Conservation (phyloP, 2,797 vertebrate species). For the Sarcoramphus papa region DNA sequence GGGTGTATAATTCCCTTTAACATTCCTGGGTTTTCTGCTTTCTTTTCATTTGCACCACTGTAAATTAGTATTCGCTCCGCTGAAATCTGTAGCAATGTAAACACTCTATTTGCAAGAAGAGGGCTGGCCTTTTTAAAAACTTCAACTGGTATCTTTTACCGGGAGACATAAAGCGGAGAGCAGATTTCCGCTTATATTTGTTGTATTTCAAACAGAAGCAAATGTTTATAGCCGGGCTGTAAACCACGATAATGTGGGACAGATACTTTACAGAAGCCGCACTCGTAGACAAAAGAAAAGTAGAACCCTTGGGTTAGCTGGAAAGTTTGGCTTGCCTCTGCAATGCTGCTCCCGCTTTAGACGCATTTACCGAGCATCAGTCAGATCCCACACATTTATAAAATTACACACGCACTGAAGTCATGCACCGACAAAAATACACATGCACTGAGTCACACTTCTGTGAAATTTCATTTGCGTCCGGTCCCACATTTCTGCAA, state of each 20-base stretch:
- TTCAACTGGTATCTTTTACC: neutral
- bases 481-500: neutral
- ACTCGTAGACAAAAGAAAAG: neutral
- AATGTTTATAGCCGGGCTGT: conserved; percentile 53
- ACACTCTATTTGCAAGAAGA: neutral
- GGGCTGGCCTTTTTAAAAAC: neutral
- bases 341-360: neutral
- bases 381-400: neutral
- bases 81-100: neutral
- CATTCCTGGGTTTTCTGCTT: neutral
- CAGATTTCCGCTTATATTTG: conserved; percentile 46
- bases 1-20: neutral
- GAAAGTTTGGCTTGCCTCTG: neutral
- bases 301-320: neutral
- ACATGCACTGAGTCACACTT: neutral
- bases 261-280: neutral
- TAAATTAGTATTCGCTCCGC: neutral
- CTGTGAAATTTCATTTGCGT: neutral
- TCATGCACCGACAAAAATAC: neutral
- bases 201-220: conserved; percentile 62
- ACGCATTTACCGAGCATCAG: neutral
- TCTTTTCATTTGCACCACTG: neutral
- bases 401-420: neutral
- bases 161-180: neutral
- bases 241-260: conserved; percentile 38